Evolutionary conservation across 30 jellyfish, hydroid and myxozoan species (phyloP), one percentile per base, ranked within the genome.

Genomic region (Sanderia malayensis): DNA sequence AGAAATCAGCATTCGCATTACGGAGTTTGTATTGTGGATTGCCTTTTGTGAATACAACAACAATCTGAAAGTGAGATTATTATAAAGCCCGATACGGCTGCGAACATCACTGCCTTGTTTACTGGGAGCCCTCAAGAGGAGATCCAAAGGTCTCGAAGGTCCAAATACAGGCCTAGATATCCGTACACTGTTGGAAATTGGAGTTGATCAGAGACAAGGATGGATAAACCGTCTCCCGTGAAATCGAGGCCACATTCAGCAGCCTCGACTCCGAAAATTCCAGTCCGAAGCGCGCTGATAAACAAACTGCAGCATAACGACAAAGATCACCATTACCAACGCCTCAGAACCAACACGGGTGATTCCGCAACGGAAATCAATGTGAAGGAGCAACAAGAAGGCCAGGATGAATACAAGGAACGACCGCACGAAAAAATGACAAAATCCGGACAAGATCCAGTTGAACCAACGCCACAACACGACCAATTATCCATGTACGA

Each of bases 201-300:
- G n/a, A n/a, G n/a, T n/a, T n/a, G n/a, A n/a, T n/a, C n/a, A n/a
- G n/a, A 6, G 6, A 6, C 31, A 69, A 11, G 11, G 1, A 74
- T 74, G 86, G 86, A 74, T 15, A 25, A 74, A 15, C 78, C 86
- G 17, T 74, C 87, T 9, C 91, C 96, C 8, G 47, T 71, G 28
- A 61, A 61, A 20, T 83, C 88, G 2, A 60, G 73, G 71, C 93
- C 88, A 17, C 89, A 81, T 34, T 77, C 94, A 4, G 94, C 94
- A 10, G 87, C 96, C n/a, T 65, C 78, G 17, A 86, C 96, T 4
- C 96, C 96, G 1, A 86, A 80, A 59, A 70, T 71, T 11, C 96
- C 94, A 11, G 61, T 61, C 27, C 77, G 88, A 53, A 32, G 85
- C 29, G 46, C 87, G 26, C 77, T 79, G 46, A 71, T 61, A 23